phyloP scores from a whole-genome alignment of 2,797 vertebrate genomes.

The Argya squamiceps region DNA sequence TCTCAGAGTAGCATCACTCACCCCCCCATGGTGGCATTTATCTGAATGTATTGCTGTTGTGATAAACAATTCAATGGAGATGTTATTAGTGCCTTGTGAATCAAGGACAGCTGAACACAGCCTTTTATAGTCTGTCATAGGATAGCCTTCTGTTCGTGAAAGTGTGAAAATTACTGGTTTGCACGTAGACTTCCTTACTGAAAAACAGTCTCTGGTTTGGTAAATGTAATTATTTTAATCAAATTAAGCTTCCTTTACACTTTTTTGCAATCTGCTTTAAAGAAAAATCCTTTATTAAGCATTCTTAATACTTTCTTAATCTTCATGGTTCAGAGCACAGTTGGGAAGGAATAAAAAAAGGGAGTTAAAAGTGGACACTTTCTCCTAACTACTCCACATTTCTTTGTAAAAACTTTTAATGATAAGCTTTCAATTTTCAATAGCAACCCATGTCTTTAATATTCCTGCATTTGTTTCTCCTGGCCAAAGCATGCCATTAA shows the following conservation, averaged over 20 bases:
- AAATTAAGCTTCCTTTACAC: slow-evolving; percentile 2
- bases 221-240: slow-evolving; percentile 58
- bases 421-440: slow-evolving; percentile 2
- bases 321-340: not conserved
- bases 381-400: not conserved
- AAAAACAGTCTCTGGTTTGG: slow-evolving; percentile 23
- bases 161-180: slow-evolving; percentile 37
- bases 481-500: not conserved
- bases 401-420: not conserved
- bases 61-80: slow-evolving; percentile 17
- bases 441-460: not conserved
- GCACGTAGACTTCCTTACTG: slow-evolving; percentile 16
- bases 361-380: not conserved
- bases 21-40: slow-evolving; percentile 20
- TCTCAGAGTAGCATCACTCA: not conserved
- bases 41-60: slow-evolving; percentile 5
- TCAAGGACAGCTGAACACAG: not conserved
- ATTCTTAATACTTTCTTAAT: slow-evolving; percentile 36
- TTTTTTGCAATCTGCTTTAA: not conserved
- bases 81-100: slow-evolving; percentile 19
- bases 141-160: slow-evolving; percentile 29
- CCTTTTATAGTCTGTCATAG: slow-evolving; percentile 9
- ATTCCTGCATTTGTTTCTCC: not conserved
- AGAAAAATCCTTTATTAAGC: not conserved
- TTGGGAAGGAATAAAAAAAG: not conserved